Evolutionary conservation across 2,797 vertebrate species (phyloP).

Genomic region (Craterocephalus amniculus): DNA sequence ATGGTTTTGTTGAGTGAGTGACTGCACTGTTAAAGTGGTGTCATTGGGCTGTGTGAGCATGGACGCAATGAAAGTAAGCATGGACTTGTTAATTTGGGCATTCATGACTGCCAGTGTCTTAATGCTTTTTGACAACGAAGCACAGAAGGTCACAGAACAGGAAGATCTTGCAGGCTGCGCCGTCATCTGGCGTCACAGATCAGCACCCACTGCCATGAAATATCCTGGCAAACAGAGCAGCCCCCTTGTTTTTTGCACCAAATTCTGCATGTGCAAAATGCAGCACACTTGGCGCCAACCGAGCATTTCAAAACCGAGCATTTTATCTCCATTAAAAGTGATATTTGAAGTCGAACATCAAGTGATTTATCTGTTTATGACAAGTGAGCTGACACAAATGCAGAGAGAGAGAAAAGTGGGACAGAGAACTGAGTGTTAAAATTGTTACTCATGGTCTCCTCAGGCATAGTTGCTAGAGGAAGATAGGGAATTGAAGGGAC

Average conservation of each 20-base stretch:
- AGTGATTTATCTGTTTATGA: conserved; percentile 8
- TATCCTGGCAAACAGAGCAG: conserved; percentile 7
- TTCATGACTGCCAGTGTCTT: conserved; percentile 31
- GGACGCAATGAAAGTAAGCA: not conserved
- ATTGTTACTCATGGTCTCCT: conserved; percentile 46
- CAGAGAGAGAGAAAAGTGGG: not conserved
- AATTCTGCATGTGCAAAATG: not conserved
- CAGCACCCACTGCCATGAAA: conserved; percentile 22
- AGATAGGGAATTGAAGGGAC: conserved; percentile 36
- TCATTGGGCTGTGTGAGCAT: conserved; percentile 12
- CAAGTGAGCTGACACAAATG: conserved; percentile 7
- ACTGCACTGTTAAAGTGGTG: conserved; percentile 22
- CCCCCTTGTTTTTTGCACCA: conserved; percentile 4
- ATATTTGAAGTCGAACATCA: conserved; percentile 1
- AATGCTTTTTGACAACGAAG: conserved; percentile 68
- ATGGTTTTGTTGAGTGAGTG: conserved; percentile 19
- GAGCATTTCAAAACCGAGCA: conserved; percentile 6
- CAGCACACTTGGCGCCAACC: not conserved
- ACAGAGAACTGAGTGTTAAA: conserved; percentile 13
- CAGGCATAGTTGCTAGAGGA: conserved; percentile 18
- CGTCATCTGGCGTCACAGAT: conserved; percentile 57
- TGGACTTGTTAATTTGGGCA: conserved; percentile 34
- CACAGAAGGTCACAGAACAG: conserved; percentile 44
- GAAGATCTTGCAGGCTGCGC: conserved; percentile 38
- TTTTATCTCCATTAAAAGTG: conserved; percentile 13